Base-by-base conservation (phyloP, 2,113 vertebrate species). In the Narcine bancroftii region DNA sequence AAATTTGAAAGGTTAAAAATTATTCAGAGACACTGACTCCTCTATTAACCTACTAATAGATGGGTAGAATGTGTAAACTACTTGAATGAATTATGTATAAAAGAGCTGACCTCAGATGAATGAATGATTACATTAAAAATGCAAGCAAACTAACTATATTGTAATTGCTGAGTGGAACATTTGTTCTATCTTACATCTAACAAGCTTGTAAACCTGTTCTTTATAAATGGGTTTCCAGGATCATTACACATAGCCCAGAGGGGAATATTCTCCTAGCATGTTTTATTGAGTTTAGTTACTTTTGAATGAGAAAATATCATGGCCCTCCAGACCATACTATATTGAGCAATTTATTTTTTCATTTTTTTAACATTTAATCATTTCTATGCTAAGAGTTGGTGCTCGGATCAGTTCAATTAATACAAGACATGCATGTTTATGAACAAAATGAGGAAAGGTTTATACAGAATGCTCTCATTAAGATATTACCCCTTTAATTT, bases 181-280 rank as follows among this genome's bases (percentile, higher is more conserved):
- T 87, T 87, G 5, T 17, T 36, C 50, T 63, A n/a, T 87, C 53
- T 85, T 85, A 85, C 79, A 85, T 85, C 50, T 85, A 87, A 87
- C 81, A 60, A 60, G 81, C n/a, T 85, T n/a, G 79, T 85, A 85
- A 85, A 85, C 50, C 79, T 85, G 79, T 56, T 29, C 79, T 85
- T 56, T 87, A 87, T 60, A 87, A 87, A 87, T 21, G 33, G 53
- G 50, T 60, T 87, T 87, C n/a, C 81, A 87, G 53, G 33, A 60
- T 87, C 81, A 87, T 60, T 87, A 87, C 53, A 60, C 81, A 21
- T 36, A 42, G 81, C 53, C 81, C 53, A 2, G 53, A 60, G 81
- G 81, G 81, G 17, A 87, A 87, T 87, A 87, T n/a, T 39, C 33
- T 63, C 53, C 50, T 21, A 10, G 33, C 81, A 36, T n/a, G n/a